Evolutionary conservation across 92 coral and sea anemone genomes (phyloP).

Genomic region (Phenganax subtilis): DNA sequence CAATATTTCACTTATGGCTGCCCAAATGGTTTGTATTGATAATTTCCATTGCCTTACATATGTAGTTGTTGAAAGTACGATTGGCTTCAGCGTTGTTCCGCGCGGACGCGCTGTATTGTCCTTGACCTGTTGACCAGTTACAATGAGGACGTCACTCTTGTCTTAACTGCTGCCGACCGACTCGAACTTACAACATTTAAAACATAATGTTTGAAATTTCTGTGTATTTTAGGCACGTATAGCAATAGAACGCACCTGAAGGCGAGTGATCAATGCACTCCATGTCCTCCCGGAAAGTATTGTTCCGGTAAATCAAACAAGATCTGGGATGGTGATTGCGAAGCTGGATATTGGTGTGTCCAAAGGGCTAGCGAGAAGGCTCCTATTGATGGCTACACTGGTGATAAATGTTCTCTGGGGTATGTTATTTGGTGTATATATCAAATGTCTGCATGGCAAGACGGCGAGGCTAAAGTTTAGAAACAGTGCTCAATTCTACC

Average conservation of each 20-base stretch:
- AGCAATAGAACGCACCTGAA: conserved; percentile 62
- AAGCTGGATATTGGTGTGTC: conserved; percentile 71
- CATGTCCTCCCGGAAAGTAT: conserved; percentile 86
- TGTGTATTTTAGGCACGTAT: conserved; percentile 64
- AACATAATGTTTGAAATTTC: too few relatives aligned
- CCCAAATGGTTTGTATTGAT: conserved; percentile 33
- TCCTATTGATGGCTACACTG: conserved; percentile 76
- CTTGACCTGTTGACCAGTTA: too few relatives aligned
- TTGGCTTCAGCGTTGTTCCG: too few relatives aligned
- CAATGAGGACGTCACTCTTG: too few relatives aligned
- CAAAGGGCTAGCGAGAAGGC: conserved; percentile 68
- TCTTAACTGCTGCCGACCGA: too few relatives aligned
- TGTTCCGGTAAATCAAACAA: conserved; percentile 83
- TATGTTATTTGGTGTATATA: conserved; percentile 17
- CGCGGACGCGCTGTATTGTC: too few relatives aligned
- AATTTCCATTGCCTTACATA: not conserved
- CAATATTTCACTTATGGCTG: conserved; percentile 33
- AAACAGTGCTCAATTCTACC: too few relatives aligned
- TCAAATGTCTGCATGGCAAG: not conserved
- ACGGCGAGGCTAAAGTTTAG: too few relatives aligned
- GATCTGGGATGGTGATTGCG: conserved; percentile 75
- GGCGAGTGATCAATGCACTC: conserved; percentile 56
- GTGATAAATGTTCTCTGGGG: conserved; percentile 83
- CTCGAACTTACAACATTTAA: not conserved
- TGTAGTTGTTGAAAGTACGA: not conserved